Percentiles rank a stretch among this genome's conserved stretches.
Evolutionary conservation across 2,113 vertebrate species (phyloP).

Genomic region (Cairina moschata): DNA sequence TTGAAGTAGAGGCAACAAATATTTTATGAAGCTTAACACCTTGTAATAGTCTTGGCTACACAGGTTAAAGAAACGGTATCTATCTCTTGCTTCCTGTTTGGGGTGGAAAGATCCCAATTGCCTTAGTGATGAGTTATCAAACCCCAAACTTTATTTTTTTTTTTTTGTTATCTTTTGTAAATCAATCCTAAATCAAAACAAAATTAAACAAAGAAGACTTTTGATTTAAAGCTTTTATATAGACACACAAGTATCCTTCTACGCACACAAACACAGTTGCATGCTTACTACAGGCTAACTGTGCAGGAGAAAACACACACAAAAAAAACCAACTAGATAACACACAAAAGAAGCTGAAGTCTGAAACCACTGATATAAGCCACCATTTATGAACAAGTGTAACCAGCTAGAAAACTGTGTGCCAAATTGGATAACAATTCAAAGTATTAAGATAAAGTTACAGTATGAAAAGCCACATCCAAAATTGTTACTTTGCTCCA

Average conservation of each 20-base stretch:
- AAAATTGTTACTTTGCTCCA: not conserved
- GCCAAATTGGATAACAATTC: not conserved
- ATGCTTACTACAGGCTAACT: not conserved
- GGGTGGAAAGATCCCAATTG: not conserved
- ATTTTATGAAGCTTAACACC: not conserved
- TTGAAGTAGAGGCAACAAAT: not conserved
- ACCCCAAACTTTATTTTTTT: not conserved
- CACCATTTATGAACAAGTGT: not conserved
- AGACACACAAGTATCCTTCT: not conserved
- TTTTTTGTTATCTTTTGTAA: not conserved
- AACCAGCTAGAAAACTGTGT: not conserved
- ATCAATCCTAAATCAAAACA: not conserved
- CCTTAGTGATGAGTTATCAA: not conserved
- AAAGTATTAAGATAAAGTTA: not conserved
- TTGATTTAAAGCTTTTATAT: not conserved
- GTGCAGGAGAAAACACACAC: not conserved
- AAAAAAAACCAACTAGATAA: not conserved
- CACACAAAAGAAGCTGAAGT: not conserved
- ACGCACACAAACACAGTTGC: not conserved
- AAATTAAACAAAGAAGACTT: not conserved
- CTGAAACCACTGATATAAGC: not conserved
- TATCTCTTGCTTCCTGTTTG: not conserved
- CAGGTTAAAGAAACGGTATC: not conserved
- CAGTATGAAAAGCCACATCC: not conserved
- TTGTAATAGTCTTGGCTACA: not conserved